Base-by-base conservation (phyloP, 2,888 invertebrate species). In the Eupithecia dodoneata region DNA sequence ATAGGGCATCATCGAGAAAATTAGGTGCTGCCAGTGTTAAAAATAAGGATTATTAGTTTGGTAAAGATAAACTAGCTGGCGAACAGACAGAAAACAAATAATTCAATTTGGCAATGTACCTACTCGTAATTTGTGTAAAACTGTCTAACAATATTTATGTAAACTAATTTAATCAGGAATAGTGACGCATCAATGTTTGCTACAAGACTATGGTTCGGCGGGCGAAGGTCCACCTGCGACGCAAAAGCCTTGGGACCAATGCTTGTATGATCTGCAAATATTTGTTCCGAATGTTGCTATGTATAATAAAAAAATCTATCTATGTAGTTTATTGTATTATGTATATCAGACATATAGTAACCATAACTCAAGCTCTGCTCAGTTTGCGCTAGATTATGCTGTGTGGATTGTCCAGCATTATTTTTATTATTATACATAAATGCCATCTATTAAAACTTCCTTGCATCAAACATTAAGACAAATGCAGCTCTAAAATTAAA, bases 401-500 rank as follows among this genome's bases (percentile, higher is more conserved):
- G 30, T 30, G 30, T 30, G 30, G 30, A 30, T 30, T 30, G 30
- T 30, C 30, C 30, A 30, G 30, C 30, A 30, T 30, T 30, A 30
- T 30, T 30, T 30, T 30, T 30, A 30, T 30, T 30, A 30, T 30
- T 30, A 30, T 30, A 30, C 45, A 52, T 4, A 69, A 45, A 75
- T 59, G 49, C 41, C 59, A 45, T 65, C 18, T 59, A 71, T 74
- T n/a, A 63, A 78, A 71, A 70, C 15, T 41, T 69, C 41, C 73
- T 65, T 72, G 70, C 74, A 76, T 63, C 65, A 72, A 73, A 72
- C 69, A 74, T 41, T 41, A 70, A 78, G 71, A 73, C 18, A 73
- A 72, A 74, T 74, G 66, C 69, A 45, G 71, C 63, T 72, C 49
- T 55, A 72, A 74, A 78, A 18, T 74, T 78, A 73, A 78, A 55